Evolutionary conservation across 1,140 invertebrate genomes (phyloP).

Genomic region (Atta texana): DNA sequence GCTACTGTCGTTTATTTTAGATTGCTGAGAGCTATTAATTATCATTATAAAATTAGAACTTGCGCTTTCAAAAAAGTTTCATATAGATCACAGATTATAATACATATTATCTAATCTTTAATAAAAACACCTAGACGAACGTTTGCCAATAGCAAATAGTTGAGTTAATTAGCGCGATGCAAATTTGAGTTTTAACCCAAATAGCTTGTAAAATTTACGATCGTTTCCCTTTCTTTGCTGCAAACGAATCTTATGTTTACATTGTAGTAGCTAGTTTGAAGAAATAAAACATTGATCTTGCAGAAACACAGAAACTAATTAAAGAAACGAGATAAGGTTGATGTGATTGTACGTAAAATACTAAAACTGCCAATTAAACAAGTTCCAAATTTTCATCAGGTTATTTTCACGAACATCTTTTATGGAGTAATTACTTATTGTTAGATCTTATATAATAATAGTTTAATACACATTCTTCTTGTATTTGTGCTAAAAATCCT

Average conservation of each 20-base stretch:
- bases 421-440: neutral
- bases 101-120: neutral
- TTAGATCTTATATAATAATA: constrained; percentile 7
- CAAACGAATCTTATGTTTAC: neutral
- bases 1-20: neutral
- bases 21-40: neutral
- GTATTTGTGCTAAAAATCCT: neutral
- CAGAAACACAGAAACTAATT: neutral
- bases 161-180: neutral
- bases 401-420: neutral
- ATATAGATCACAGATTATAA: neutral
- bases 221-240: neutral
- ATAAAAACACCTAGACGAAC: neutral
- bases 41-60: constrained; percentile 13
- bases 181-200: constrained; percentile 23
- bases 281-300: neutral
- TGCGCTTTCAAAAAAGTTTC: neutral
- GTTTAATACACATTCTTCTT: neutral
- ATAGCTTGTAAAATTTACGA: constrained; percentile 44
- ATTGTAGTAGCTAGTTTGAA: neutral
- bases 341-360: neutral
- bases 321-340: neutral
- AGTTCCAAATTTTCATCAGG: neutral
- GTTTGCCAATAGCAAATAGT: neutral
- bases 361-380: neutral